Evolutionary conservation across 2,113 vertebrate species (phyloP).

Genomic region (Eidolon helvum): DNA sequence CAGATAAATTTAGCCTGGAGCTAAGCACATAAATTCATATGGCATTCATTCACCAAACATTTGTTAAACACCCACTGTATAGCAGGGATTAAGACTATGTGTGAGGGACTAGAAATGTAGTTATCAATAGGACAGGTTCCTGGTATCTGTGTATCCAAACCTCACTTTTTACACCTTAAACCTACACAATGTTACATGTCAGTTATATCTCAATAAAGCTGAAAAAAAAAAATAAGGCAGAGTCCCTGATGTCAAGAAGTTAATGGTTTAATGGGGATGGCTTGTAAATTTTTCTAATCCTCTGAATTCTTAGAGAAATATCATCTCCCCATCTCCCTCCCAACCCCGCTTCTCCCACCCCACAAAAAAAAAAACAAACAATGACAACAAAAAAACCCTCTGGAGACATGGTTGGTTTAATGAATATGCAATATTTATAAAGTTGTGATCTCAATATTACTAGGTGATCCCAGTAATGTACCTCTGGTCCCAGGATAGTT

Average conservation of each 20-base stretch:
- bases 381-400: neutral
- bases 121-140: neutral
- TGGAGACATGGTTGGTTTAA: neutral
- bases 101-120: neutral
- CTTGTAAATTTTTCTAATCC: neutral
- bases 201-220: neutral
- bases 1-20: conserved; percentile 22
- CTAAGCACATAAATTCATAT: neutral
- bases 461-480: neutral
- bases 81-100: neutral
- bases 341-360: rapidly evolving
- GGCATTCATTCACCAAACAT: neutral
- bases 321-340: neutral
- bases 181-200: neutral
- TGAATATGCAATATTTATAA: conserved; percentile 51
- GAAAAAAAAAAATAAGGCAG: neutral
- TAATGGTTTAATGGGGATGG: neutral
- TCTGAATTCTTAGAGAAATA: neutral
- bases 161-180: neutral
- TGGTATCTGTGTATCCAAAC: neutral
- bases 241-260: neutral
- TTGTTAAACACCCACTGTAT: neutral
- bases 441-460: neutral
- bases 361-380: neutral
- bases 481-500: conserved; percentile 32